Evolutionary conservation across 2,888 invertebrate species (phyloP).

Genomic region (Dryobota labecula): DNA sequence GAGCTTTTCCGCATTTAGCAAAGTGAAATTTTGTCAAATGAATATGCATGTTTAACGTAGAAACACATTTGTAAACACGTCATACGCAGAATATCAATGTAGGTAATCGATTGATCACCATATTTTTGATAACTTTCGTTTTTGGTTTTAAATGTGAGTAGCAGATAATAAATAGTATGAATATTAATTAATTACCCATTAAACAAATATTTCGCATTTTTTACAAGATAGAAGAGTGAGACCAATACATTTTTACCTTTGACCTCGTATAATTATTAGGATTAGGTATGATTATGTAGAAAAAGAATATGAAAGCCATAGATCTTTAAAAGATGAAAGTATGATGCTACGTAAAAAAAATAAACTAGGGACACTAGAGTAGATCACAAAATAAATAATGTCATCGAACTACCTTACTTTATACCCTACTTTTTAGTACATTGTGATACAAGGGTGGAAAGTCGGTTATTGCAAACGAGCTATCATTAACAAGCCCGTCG

Average conservation of each 20-base stretch:
- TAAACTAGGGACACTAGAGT: too few relatives aligned
- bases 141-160: constrained; percentile 9
- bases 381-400: background rate
- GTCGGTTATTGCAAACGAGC: too few relatives aligned
- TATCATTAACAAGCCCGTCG: too few relatives aligned
- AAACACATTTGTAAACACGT: constrained; percentile 25
- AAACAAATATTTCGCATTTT: background rate
- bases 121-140: constrained; percentile 41
- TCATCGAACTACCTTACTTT: background rate
- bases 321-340: background rate
- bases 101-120: constrained; percentile 23
- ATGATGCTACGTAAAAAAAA: background rate
- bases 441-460: too few relatives aligned
- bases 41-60: constrained; percentile 18
- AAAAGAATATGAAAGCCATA: background rate
- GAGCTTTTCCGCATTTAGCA: constrained; percentile 9
- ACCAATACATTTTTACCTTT: background rate
- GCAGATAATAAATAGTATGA: constrained; percentile 5
- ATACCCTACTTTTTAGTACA: too few relatives aligned
- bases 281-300: background rate
- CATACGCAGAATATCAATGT: background rate
- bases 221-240: background rate
- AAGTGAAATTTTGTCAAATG: constrained; percentile 31
- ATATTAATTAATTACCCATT: constrained; percentile 2
- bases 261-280: background rate